These are phyloP conservation scores for Rhyzopertha dominica DNA, from an alignment of 1,140 invertebrate genomes.

Conservation along the genomic window DNA sequence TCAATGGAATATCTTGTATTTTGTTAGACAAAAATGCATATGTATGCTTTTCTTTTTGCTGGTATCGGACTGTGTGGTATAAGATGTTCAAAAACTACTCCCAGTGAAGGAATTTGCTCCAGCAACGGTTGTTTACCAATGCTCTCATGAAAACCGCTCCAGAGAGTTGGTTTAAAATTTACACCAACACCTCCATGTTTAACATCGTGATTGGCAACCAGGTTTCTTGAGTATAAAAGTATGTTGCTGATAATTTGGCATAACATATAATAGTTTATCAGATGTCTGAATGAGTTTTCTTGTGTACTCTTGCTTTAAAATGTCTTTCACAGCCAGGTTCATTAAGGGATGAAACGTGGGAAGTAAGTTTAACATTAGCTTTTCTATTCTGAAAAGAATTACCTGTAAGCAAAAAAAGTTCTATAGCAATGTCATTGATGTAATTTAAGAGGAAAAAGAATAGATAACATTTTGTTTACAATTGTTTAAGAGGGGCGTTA, in stretches of 20 bases:
- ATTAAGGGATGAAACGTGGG: too few relatives aligned
- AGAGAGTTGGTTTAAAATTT: conserved; percentile 45
- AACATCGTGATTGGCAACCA: conserved; percentile 50
- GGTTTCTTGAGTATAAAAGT: conserved; percentile 60
- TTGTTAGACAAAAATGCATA: conserved; percentile 44
- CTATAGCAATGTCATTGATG: too few relatives aligned
- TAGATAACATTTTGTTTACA: too few relatives aligned
- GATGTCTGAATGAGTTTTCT: conserved; percentile 41
- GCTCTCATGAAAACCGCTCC: too few relatives aligned
- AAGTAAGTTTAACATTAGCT: too few relatives aligned
- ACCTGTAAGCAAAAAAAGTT: too few relatives aligned
- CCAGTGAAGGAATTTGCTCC: conserved; percentile 42
- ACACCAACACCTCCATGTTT: conserved; percentile 50
- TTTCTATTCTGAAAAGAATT: too few relatives aligned
- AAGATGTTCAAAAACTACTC: conserved; percentile 52
- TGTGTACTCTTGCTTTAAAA: too few relatives aligned
- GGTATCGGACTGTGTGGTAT: conserved; percentile 52
- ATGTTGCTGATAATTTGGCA: conserved; percentile 66
- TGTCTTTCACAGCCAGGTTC: too few relatives aligned
- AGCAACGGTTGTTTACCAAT: conserved; percentile 38
- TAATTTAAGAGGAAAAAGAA: too few relatives aligned
- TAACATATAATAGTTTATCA: conserved; percentile 31
- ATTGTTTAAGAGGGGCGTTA: too few relatives aligned
- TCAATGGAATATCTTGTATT: conserved; percentile 43
- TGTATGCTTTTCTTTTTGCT: conserved; percentile 50